Percentiles rank a stretch among this genome's conserved stretches.
These are phyloP conservation scores for Pempheris klunzingeri DNA, from an alignment of 2,797 vertebrate genomes.

Conservation along the genomic window DNA sequence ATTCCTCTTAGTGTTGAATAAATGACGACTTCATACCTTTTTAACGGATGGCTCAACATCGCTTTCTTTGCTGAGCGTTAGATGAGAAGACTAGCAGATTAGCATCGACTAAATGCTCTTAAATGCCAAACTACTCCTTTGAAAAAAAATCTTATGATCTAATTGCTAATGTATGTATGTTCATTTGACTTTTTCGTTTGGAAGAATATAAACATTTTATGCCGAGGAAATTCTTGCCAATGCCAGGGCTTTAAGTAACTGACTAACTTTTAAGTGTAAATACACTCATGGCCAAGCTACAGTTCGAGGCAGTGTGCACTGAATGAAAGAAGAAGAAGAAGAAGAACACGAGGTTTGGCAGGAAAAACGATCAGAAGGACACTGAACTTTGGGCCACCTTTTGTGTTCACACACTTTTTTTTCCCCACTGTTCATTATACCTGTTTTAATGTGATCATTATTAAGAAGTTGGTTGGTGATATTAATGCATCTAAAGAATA, in stretches of 20 bases:
- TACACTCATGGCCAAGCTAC: neutral
- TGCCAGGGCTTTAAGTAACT: neutral
- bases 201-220: neutral
- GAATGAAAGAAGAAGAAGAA: neutral
- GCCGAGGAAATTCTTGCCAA: neutral
- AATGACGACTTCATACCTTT: neutral
- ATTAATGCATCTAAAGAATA: constrained; percentile 16
- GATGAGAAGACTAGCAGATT: neutral
- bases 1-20: neutral
- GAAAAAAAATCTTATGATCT: neutral
- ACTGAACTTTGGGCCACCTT: constrained; percentile 19
- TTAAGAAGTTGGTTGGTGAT: constrained; percentile 7
- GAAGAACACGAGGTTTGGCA: neutral
- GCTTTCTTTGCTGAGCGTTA: neutral
- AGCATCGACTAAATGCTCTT: no score
- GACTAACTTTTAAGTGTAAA: neutral
- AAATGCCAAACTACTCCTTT: neutral
- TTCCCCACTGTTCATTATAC: neutral
- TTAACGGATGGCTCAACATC: neutral
- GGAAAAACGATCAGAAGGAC: constrained; percentile 11
- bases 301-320: neutral
- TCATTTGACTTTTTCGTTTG: neutral
- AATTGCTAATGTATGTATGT: neutral
- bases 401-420: neutral
- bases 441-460: constrained; percentile 3